Evolutionary conservation across 2,797 vertebrate species (phyloP), one percentile per base, ranked within the genome.

Genomic region (Dendrocincla tyrannina): DNA sequence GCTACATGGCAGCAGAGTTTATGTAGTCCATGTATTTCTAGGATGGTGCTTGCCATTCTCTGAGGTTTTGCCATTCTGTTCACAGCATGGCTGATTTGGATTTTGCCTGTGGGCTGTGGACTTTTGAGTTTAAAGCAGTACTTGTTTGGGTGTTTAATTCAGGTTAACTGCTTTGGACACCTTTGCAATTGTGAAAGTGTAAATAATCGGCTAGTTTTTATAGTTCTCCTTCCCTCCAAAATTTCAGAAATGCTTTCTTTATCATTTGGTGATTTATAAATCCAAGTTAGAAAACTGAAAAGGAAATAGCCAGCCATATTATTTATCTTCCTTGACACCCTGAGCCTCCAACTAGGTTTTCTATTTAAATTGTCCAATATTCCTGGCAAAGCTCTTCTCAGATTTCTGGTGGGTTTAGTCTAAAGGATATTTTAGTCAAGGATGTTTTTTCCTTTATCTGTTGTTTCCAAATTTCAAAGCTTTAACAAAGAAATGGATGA

Each of bases 41-140:
- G 44, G 32, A 16, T 73, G 33, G 28, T 67, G 64, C 37, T 73
- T 42, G 17, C 67, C 17, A 5, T 78, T 72, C 78, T 42, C 77
- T 42, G 84, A 84, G 73, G 59, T 60, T 91, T 81, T 94, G 32
- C n/a, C 44, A 42, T 91, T 68, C 93, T 35, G 7, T 75, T 96
- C 96, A 72, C 88, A 91, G 82, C 67, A 84, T 6, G 46, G 75
- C 63, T 91, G 77, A 94, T 85, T 77, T 76, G 88, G 92, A 82
- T 96, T 96, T 96, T 72, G 35, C 53, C 58, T 10, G 9, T 84
- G 50, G 56, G 28, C 37, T 91, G 64, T 92, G 69, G 53, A 94
- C 93, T 79, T 81, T 66, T 82, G 85, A 95, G 35, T 79, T 96
- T 83, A 88, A 94, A 81, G 69, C 87, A 91, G 49, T 32, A 50